Percentiles rank a stretch among this genome's conserved stretches.
phyloP scores from a whole-genome alignment of 37 sponge, comb jelly and placozoan species.

The Bolinopsis microptera region DNA sequence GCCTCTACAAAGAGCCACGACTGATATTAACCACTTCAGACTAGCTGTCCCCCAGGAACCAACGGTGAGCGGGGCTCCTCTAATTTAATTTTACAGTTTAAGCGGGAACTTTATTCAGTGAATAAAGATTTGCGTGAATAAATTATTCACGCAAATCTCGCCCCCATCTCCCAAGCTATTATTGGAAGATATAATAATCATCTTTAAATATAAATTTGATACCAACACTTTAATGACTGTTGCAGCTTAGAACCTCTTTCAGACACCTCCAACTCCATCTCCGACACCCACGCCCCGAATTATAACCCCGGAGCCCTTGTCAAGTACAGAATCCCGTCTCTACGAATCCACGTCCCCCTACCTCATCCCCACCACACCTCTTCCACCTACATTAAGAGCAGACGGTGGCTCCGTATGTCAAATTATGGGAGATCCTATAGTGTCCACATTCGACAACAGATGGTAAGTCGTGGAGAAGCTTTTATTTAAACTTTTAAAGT shows the following conservation, averaged over 20 bases:
- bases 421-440: not conserved
- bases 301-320: not conserved
- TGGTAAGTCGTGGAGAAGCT: too few species aligned
- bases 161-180: too few species aligned
- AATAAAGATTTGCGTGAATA: too few species aligned
- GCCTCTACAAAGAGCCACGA: not conserved
- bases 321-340: not conserved
- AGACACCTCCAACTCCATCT: conserved; percentile 31
- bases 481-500: too few species aligned
- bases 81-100: too few species aligned
- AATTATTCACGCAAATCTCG: too few species aligned
- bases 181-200: too few species aligned
- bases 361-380: not conserved
- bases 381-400: not conserved
- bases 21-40: not conserved
- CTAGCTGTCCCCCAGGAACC: not conserved
- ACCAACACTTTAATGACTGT: too few species aligned
- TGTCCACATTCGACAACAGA: not conserved
- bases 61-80: not conserved
- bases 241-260: too few species aligned
- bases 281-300: not conserved
- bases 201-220: too few species aligned
- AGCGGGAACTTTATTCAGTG: too few species aligned
- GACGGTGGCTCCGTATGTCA: not conserved
- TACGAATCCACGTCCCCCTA: not conserved